These are phyloP conservation scores for Clarias macrocephalus DNA, from an alignment of 2,113 vertebrate genomes.

Conservation along the genomic window DNA sequence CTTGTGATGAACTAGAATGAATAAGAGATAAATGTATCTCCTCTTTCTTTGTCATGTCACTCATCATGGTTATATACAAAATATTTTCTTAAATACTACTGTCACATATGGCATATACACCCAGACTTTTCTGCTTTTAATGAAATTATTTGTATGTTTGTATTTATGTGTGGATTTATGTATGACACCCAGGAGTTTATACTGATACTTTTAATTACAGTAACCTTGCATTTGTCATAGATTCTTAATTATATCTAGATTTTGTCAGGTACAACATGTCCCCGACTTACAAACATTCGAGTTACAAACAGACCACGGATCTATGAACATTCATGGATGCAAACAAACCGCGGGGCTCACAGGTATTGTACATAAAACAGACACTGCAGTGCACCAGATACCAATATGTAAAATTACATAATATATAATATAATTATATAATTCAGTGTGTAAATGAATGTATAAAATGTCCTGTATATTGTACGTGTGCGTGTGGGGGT, in stretches of 20 bases:
- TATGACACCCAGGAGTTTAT: not conserved
- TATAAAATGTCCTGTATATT: too few species aligned
- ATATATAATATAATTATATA: too few species aligned
- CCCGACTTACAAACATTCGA: too few species aligned
- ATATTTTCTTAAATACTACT: not conserved
- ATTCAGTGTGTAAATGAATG: too few species aligned
- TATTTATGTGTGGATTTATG: not conserved
- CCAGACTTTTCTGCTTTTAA: not conserved
- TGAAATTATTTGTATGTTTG: not conserved
- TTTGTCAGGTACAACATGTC: not conserved
- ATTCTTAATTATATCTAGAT: too few species aligned
- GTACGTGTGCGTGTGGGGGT: too few species aligned
- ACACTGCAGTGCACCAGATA: too few species aligned
- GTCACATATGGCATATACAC: not conserved
- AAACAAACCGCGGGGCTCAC: too few species aligned
- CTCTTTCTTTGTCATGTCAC: conserved; percentile 7
- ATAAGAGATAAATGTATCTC: conserved; percentile 37
- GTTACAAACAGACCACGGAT: too few species aligned
- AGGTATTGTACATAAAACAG: too few species aligned
- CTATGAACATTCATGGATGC: too few species aligned
- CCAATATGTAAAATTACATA: too few species aligned
- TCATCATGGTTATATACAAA: not conserved
- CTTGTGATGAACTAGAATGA: conserved; percentile 62
- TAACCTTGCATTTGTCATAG: not conserved
- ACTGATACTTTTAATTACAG: not conserved